Base-by-base conservation (phyloP, 2,888 invertebrate genomes). In the Poecilus cupreus region DNA sequence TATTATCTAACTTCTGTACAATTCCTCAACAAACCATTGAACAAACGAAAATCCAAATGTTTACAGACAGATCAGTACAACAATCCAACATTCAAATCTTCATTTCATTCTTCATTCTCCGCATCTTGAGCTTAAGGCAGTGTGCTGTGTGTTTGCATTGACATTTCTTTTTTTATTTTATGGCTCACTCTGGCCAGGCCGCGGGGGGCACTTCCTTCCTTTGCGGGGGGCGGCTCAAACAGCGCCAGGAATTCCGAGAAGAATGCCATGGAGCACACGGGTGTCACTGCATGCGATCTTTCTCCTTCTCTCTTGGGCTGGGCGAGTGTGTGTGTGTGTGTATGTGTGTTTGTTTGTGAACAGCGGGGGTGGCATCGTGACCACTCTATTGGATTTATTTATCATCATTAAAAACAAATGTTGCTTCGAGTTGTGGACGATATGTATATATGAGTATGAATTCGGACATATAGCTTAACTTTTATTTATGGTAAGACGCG, bases 151-250 rank as follows among this genome's bases (percentile, higher is more conserved):
- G 72, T 79, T 64, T 22, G 72, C 83, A 85, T 86, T 86, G 86
- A 85, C 86, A 85, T 86, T 86, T 84, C 84, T 84, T 83, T 79
- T 76, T 70, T 64, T 86, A 85, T 85, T 86, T 85, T 85, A 86
- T 86, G 85, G 84, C 85, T 86, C 85, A 86, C 84, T 85, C 85
- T 85, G 83, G 84, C 83, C 82, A 37, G 82, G 18, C 83, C 77
- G 60, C 82, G 82, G 84, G 83, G 83, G 85, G 84, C 84, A 85
- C 85, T 86, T 85, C 86, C 85, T 85, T 85, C 86, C 85, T 84
- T 84, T 85, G 84, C 76, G 80, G 84, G 86, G 86, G 84, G 85
- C 78, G 85, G 85, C 83, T 84, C 80, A 83, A 79, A 83, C 79
- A 49, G 68, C 49, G 70, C 54, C 10, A 60, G 79, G 84, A 83